Base-by-base conservation (phyloP, 2,888 invertebrate genomes). In the Sinhomidia bicolor region DNA sequence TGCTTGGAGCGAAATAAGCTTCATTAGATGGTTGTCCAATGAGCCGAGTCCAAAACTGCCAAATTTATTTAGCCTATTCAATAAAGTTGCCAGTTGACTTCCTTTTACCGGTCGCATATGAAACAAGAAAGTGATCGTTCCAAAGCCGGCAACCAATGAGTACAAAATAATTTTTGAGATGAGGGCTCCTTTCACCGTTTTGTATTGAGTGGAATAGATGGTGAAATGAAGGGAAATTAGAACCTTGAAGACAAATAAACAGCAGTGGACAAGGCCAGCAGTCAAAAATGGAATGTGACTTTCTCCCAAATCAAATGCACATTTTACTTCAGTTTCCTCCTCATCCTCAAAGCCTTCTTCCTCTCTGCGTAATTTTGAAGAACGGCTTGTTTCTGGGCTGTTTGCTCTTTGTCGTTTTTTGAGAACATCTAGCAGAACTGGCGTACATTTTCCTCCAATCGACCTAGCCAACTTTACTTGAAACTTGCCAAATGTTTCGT, bases 371-470 rank as follows among this genome's bases (percentile, higher is more conserved):
- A n/a, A n/a, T n/a, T n/a, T n/a, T n/a, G n/a, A n/a, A n/a, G n/a
- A n/a, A n/a, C n/a, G n/a, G n/a, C n/a, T n/a, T n/a, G 12, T 51
- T 14, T n/a, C n/a, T n/a, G 51, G 51, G n/a, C 14, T 62, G 26
- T 9, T 17, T 20, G 5, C 57, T 6, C 20, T 20, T 17, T 57
- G 20, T 5, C 14, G 17, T 29, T 12, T 29, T 14, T 68, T 14
- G 68, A n/a, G 7, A 71, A 36, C 17, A 41, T 6, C 20, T 12
- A 71, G 9, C 4, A 41, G 6, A 71, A 71, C 12, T 9, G 71
- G 71, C 9, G 71, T 20, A 41, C 17, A 71, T 41, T 71, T 71
- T 17, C 71, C 17, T 14, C 71, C 71, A n/a, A 41, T 71, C 10
- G 41, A 44, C 17, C 23, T 3, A 4, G 12, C 36, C 12, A 71